phyloP scores from a whole-genome alignment of 2,113 vertebrate genomes.

The Paracanthobrama guichenoti region DNA sequence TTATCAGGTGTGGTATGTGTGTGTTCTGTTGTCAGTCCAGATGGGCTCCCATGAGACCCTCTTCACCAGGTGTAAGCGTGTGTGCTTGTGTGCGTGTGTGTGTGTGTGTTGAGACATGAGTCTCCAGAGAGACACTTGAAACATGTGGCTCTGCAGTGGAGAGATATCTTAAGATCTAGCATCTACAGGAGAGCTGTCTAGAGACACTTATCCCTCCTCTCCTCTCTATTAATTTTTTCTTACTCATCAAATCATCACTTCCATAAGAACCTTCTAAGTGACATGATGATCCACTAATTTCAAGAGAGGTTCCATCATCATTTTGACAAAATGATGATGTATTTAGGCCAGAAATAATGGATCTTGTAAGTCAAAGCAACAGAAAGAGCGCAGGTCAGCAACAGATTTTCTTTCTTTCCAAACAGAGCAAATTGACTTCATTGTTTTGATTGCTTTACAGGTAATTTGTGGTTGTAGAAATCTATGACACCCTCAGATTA shows the following conservation, averaged over 20 bases:
- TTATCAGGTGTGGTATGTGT: neutral
- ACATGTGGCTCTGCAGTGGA: constrained; percentile 23
- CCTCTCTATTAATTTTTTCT: neutral
- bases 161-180: constrained; percentile 33
- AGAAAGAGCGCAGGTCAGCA: neutral
- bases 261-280: neutral
- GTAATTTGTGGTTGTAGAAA: constrained; percentile 7
- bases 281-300: constrained; percentile 26
- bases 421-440: neutral
- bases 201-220: constrained; percentile 8
- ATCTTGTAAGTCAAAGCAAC: neutral
- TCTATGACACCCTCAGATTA: neutral
- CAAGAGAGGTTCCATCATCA: neutral
- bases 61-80: constrained; percentile 24
- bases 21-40: constrained; percentile 29
- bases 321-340: neutral
- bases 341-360: neutral
- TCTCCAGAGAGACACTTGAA: constrained; percentile 41
- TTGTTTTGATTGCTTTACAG: neutral
- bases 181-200: constrained; percentile 24
- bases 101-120: neutral
- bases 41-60: constrained; percentile 28
- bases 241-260: constrained; percentile 25
- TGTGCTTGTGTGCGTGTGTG: neutral
- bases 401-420: neutral